Evolutionary conservation across 2,797 vertebrate genomes (phyloP).

Genomic region (Taenioides sp.): DNA sequence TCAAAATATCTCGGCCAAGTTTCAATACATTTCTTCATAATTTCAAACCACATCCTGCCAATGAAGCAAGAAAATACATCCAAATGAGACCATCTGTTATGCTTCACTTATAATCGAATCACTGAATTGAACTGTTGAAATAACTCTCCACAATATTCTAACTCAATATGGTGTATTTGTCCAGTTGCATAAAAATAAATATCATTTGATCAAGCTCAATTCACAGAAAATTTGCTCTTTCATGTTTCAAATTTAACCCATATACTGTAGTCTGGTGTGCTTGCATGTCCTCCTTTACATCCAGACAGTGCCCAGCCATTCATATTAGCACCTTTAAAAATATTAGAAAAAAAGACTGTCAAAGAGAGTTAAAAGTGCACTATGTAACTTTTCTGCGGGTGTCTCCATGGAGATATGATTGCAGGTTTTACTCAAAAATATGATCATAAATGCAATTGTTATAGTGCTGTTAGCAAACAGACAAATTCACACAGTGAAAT

Average conservation of each 20-base stretch:
- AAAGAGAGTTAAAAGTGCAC: not conserved
- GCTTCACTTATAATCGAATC: too few relatives aligned
- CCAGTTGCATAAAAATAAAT: conserved; percentile 46
- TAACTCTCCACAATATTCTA: not conserved
- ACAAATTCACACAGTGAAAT: too few relatives aligned
- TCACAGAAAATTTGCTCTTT: conserved; percentile 10
- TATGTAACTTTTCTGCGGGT: too few relatives aligned
- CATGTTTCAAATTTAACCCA: not conserved
- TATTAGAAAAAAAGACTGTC: not conserved
- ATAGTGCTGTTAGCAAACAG: too few relatives aligned
- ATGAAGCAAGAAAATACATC: not conserved
- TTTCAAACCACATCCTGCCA: not conserved
- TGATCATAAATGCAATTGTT: too few relatives aligned
- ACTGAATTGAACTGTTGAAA: not conserved
- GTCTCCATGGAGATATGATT: too few relatives aligned
- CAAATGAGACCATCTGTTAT: not conserved
- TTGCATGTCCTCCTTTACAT: too few relatives aligned
- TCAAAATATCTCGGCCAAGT: not conserved
- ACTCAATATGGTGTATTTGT: conserved; percentile 5
- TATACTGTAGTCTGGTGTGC: not conserved
- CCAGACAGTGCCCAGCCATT: not conserved
- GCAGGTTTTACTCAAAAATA: too few relatives aligned
- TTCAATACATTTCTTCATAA: not conserved
- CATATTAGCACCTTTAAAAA: not conserved
- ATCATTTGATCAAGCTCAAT: conserved; percentile 7